Evolutionary conservation across 2,888 invertebrate species (phyloP).

Genomic region (Pristionchus arcanus): DNA sequence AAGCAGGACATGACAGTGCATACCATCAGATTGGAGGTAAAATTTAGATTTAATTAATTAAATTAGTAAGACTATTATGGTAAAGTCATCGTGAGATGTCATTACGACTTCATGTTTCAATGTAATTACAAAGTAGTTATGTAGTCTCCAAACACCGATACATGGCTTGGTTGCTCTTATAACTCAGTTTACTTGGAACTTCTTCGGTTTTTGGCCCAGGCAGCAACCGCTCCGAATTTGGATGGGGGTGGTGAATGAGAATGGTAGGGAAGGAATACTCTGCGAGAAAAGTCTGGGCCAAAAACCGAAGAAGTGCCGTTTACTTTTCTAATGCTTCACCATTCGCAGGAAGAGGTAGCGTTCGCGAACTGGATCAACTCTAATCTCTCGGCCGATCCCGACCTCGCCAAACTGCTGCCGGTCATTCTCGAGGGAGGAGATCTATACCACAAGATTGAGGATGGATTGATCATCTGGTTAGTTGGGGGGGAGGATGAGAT

Average conservation of each 20-base stretch:
- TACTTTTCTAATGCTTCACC: background rate
- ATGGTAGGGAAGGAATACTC: too few relatives aligned
- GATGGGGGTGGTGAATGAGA: too few relatives aligned
- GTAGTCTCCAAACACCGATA: too few relatives aligned
- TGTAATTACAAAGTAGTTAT: background rate
- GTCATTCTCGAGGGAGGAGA: conserved; percentile 93
- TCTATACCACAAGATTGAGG: conserved; percentile 93
- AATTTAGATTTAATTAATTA: background rate
- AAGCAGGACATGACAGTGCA: conserved; percentile 86
- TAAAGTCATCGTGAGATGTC: background rate
- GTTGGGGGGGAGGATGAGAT: background rate
- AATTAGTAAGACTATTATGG: background rate
- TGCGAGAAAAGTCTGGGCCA: too few relatives aligned
- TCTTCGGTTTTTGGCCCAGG: too few relatives aligned
- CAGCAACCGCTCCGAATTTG: too few relatives aligned
- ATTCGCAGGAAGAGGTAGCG: conserved; percentile 91
- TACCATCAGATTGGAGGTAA: conserved; percentile 85
- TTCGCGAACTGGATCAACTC: conserved; percentile 98
- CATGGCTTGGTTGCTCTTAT: too few relatives aligned
- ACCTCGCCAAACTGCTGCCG: conserved; percentile 91
- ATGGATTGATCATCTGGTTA: conserved; percentile 93
- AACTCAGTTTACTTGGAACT: too few relatives aligned
- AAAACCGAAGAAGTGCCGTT: background rate
- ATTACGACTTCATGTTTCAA: background rate
- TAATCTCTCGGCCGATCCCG: conserved; percentile 88